phyloP scores from a whole-genome alignment of 2,888 invertebrate species.

The Venustoraphidia nigricollis region DNA sequence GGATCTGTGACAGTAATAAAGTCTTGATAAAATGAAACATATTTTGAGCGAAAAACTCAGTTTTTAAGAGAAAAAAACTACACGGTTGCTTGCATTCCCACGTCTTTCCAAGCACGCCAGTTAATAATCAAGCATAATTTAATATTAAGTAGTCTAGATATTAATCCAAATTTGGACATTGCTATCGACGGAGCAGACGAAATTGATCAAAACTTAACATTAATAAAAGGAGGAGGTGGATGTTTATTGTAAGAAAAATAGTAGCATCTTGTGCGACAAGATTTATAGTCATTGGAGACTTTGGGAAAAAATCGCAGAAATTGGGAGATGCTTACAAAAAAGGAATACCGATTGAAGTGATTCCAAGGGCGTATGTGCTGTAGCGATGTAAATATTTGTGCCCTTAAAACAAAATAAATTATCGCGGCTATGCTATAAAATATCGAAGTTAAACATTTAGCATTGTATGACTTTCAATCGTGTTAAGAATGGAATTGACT shows the following conservation, averaged over 20 bases:
- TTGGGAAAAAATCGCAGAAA: constrained; percentile 69
- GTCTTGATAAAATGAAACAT: constrained; percentile 25
- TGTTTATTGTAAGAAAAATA: constrained; percentile 93
- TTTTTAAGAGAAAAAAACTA: too few species aligned
- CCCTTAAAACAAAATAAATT: too few species aligned
- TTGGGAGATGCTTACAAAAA: constrained; percentile 84
- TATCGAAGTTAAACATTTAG: too few species aligned
- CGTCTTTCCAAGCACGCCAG: constrained; percentile 88
- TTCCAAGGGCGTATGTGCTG: constrained; percentile 84
- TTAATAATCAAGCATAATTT: constrained; percentile 70
- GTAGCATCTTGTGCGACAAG: constrained; percentile 83
- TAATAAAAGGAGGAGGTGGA: constrained; percentile 97
- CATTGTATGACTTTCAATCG: too few species aligned
- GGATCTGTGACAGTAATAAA: constrained; percentile 45
- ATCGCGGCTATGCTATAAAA: too few species aligned
- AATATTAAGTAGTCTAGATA: constrained; percentile 69
- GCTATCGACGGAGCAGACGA: constrained; percentile 98
- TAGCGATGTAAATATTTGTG: too few species aligned
- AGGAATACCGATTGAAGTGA: constrained; percentile 92
- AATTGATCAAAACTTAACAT: constrained; percentile 68
- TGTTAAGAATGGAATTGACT: too few species aligned
- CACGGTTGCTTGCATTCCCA: constrained; percentile 73
- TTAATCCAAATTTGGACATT: constrained; percentile 66
- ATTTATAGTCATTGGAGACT: constrained; percentile 83
- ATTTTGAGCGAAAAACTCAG: neutral